Evolutionary conservation across 2,888 invertebrate species (phyloP), one percentile per base, ranked within the genome.

Genomic region (Bombylius major): DNA sequence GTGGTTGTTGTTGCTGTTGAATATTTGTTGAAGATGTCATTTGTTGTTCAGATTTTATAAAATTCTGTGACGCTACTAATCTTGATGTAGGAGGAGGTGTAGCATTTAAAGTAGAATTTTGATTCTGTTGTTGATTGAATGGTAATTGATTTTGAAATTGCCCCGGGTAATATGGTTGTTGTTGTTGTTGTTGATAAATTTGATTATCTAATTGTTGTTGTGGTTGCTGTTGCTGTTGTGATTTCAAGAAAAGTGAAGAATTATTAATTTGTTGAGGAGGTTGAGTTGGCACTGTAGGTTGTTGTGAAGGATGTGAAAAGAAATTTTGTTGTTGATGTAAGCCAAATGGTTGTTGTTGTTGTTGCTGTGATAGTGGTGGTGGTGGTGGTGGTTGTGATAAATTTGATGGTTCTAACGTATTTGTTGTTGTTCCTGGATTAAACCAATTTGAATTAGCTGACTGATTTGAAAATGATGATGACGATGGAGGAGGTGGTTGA

Each of bases 181-280:
- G 57, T 6, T 58, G 36, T 1, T 52, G 54, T 54, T 60, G 56
- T 54, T 62, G 55, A 56, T 47, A 50, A 36, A 57, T 56, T 52
- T 54, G 47, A 13, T 51, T 33, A 45, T 55, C 53, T 11, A 48
- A 45, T 33, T 52, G 58, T 14, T 49, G 52, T 47, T 54, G 60
- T 46, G 53, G 58, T 42, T 50, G 55, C 45, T 54, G 59, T 13
- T 45, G 50, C 14, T 48, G 54, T 14, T 49, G 53, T 6, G 53
- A n/a, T n/a, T 54, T 54, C 31, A 13, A 13, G 33, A 49, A 48
- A 42, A 42, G 48, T 23, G 42, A 6, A 12, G 51, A 23, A 23
- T 23, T 23, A 23, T 23, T 23, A 23, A 23, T 23, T 23, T 23
- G 23, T 23, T 23, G 23, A 23, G 23, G 23, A 23, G 23, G 39